A percentile compares a stretch with the other conserved stretches of the same genome.
These are phyloP conservation scores for Hydrozoanthus tunicans DNA, from an alignment of 64 coral and sea anemone genomes.

Conservation along the genomic window DNA sequence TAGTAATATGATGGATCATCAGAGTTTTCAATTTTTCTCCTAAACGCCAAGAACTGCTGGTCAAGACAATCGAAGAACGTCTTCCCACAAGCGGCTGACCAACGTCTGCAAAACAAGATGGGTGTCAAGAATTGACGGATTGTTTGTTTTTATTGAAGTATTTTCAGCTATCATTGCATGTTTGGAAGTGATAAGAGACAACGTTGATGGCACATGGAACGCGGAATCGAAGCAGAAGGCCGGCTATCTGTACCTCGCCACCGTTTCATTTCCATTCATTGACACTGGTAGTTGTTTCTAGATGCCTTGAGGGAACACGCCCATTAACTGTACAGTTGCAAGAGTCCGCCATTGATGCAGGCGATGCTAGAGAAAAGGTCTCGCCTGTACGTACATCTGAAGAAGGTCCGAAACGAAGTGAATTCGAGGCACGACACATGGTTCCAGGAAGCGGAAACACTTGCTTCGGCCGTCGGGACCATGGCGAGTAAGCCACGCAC, in stretches of 20 bases:
- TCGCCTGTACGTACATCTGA: neutral
- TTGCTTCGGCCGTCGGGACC: neutral
- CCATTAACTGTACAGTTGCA: constrained; percentile 2
- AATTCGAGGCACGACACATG: neutral
- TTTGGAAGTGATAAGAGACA: neutral
- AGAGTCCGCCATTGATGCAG: neutral
- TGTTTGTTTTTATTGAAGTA: constrained; percentile 14
- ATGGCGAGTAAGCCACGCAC: neutral
- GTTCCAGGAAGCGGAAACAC: constrained; percentile 11
- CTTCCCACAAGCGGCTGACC: neutral
- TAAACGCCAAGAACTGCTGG: neutral
- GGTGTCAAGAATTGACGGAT: constrained; percentile 17
- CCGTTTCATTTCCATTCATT: neutral
- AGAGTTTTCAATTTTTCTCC: constrained; percentile 12
- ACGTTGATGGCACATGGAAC: neutral
- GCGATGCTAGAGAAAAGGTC: neutral
- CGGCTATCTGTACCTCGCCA: neutral
- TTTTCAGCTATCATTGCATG: constrained; percentile 16
- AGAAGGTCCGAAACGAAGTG: neutral
- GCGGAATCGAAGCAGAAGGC: neutral
- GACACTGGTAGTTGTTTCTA: neutral
- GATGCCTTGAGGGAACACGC: neutral
- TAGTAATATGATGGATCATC: constrained; percentile 12
- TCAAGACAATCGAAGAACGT: neutral
- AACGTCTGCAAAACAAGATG: constrained; percentile 46